Evolutionary conservation across 2,888 invertebrate genomes (phyloP).

Genomic region (Notocelia uddmanniana): DNA sequence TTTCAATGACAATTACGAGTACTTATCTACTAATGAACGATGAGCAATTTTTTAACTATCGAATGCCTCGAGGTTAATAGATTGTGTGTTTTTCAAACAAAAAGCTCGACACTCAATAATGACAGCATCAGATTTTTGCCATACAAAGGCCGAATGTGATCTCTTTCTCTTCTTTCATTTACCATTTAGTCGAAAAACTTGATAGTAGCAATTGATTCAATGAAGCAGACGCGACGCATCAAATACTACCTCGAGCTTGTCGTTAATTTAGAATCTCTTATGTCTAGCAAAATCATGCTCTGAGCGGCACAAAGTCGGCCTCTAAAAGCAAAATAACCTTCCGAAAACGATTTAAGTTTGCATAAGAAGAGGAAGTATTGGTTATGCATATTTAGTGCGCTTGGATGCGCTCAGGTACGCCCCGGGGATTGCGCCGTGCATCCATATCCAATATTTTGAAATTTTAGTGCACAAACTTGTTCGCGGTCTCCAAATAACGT

Average conservation of each 20-base stretch:
- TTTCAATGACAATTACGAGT: no score
- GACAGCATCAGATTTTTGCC: neutral
- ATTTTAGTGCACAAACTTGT: slow-evolving; percentile 51
- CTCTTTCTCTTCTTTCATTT: neutral
- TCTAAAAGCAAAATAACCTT: slow-evolving; percentile 47
- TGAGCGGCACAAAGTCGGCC: slow-evolving; percentile 9
- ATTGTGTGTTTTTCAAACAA: no score
- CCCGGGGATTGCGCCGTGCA: slow-evolving; percentile 48
- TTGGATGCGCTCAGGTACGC: slow-evolving; percentile 44
- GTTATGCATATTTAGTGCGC: slow-evolving; percentile 61
- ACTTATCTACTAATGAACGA: no score
- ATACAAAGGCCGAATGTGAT: neutral
- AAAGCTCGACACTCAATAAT: no score
- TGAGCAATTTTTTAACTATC: no score
- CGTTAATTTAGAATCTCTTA: neutral
- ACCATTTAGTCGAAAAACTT: neutral
- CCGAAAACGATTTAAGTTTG: slow-evolving; percentile 50
- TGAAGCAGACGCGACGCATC: neutral
- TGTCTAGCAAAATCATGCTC: neutral
- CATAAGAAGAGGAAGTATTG: slow-evolving; percentile 57
- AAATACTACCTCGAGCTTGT: neutral
- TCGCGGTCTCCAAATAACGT: slow-evolving; percentile 14
- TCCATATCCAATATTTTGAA: slow-evolving; percentile 54
- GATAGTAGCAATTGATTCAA: neutral
- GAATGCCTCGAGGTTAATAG: no score